These are phyloP conservation scores for Ceratosolen solmsi DNA, from an alignment of 1,140 invertebrate genomes.

Conservation along the genomic window DNA sequence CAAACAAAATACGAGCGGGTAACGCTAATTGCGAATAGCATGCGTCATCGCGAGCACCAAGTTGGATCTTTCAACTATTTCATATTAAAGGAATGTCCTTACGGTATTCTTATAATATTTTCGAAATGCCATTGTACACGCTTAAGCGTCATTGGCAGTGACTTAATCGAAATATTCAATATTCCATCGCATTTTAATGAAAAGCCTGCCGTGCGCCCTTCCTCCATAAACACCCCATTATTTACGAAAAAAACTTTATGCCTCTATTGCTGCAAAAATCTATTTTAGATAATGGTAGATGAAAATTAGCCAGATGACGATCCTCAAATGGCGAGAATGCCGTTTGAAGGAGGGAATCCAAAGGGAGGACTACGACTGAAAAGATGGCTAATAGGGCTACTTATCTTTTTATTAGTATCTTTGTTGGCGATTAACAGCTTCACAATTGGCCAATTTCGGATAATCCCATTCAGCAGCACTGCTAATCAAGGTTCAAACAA, in stretches of 20 bases:
- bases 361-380: slow-evolving; percentile 56
- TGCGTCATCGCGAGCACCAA: no score
- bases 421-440: slow-evolving; percentile 66
- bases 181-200: no score
- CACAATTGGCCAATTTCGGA: slow-evolving; percentile 62
- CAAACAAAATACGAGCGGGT: no score
- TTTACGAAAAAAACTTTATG: not conserved
- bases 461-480: slow-evolving; percentile 54
- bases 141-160: no score
- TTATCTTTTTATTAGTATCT: slow-evolving; percentile 62
- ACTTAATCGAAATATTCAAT: no score
- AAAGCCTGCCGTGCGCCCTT: no score
- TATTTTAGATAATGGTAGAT: not conserved
- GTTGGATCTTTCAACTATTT: no score
- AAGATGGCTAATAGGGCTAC: slow-evolving; percentile 64
- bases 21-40: no score
- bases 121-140: no score
- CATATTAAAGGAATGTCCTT: no score
- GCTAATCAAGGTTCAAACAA: slow-evolving; percentile 55
- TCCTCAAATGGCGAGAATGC: slow-evolving; percentile 54
- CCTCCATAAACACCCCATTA: not conserved
- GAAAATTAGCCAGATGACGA: slow-evolving; percentile 21
- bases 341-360: slow-evolving; percentile 46
- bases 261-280: not conserved
- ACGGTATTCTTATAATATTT: no score